Evolutionary conservation across 2,888 invertebrate genomes (phyloP).

Genomic region (Deroplatys truncata): DNA sequence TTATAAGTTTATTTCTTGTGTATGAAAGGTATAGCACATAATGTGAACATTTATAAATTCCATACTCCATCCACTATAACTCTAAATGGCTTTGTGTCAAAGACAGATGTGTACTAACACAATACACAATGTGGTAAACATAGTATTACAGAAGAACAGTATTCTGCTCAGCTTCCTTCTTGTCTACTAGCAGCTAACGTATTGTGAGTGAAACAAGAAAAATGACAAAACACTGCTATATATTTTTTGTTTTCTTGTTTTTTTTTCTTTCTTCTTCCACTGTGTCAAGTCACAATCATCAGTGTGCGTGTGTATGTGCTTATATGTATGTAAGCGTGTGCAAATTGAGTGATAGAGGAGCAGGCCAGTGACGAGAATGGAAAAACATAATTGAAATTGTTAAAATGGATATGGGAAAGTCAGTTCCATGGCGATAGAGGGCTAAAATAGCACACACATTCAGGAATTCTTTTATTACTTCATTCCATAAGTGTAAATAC

Average conservation of each 20-base stretch:
- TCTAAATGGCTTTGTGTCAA: neutral
- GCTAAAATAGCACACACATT: neutral
- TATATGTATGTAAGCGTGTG: neutral
- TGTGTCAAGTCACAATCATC: neutral
- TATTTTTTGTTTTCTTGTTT: neutral
- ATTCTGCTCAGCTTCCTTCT: neutral
- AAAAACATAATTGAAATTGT: neutral
- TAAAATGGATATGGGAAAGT: neutral
- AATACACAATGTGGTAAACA: neutral
- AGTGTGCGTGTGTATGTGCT: neutral
- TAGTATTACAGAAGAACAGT: neutral
- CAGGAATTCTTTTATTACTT: neutral
- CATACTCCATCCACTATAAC: neutral
- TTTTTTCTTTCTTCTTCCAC: neutral
- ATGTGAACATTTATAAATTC: neutral
- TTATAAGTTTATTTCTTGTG: too few species aligned
- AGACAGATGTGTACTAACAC: neutral
- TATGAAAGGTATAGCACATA: neutral
- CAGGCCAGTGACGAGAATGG: neutral
- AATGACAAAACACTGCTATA: neutral
- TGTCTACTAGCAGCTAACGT: neutral
- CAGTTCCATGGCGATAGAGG: neutral
- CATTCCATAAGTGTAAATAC: neutral
- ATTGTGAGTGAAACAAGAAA: neutral
- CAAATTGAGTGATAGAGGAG: neutral